Percentiles rank a stretch among this genome's conserved stretches.
Evolutionary conservation across 2,797 vertebrate species (phyloP).

Genomic region (Lindbergichthys nudifrons): DNA sequence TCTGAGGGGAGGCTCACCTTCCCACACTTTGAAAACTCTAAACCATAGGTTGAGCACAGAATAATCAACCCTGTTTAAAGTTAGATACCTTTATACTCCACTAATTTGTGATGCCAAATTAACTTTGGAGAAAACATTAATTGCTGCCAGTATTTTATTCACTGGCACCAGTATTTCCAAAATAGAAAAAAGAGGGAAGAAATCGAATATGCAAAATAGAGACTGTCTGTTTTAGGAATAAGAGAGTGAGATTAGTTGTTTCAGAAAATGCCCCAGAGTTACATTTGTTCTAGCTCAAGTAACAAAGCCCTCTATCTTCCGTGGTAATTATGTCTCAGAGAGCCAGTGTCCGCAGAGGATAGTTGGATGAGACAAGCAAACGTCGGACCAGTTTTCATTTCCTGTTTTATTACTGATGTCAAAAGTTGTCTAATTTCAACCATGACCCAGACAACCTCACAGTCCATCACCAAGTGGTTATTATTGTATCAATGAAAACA

Average conservation of each 20-base stretch:
- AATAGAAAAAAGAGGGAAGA: background rate
- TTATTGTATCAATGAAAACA: background rate
- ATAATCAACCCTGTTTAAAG: no score
- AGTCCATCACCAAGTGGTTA: background rate
- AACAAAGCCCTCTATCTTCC: background rate
- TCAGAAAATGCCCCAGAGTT: constrained; percentile 3
- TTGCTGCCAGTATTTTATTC: background rate
- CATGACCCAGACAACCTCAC: background rate
- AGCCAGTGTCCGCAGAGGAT: background rate
- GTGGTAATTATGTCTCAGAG: background rate
- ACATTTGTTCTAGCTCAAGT: background rate
- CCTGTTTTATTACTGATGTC: background rate
- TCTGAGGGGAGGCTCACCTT: no score
- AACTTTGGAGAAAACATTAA: background rate
- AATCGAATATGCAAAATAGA: background rate
- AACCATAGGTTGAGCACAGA: no score
- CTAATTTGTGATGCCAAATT: background rate
- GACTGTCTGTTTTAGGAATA: background rate
- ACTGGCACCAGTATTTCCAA: background rate
- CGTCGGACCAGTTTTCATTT: background rate
- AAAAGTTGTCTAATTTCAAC: background rate
- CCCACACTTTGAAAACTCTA: no score
- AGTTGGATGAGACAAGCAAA: background rate
- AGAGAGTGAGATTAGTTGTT: background rate
- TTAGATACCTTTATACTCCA: background rate